Percentiles rank a stretch among this genome's conserved stretches.
phyloP scores from a whole-genome alignment of 1,140 invertebrate species.

The Drosophila tani region DNA sequence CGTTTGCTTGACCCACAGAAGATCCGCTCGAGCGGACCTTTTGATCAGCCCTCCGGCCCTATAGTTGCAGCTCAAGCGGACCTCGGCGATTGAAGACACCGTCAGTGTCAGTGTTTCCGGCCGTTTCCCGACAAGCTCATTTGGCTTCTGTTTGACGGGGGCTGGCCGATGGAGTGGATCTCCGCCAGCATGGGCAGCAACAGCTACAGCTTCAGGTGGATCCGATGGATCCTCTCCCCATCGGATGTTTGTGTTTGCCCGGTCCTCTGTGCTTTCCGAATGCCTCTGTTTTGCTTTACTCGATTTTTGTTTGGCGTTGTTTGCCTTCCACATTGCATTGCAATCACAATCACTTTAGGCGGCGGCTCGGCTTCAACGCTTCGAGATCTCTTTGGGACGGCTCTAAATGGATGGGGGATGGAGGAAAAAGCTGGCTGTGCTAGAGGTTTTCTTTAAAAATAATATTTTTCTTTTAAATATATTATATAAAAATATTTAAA shows the following conservation, averaged over 20 bases:
- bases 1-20: slow-evolving; percentile 78
- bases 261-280: slow-evolving; percentile 67
- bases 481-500: not conserved
- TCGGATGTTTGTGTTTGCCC: slow-evolving; percentile 78
- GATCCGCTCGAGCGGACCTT: slow-evolving; percentile 60
- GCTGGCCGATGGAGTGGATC: slow-evolving; percentile 30
- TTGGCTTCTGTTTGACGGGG: slow-evolving; percentile 78
- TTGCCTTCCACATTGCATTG: slow-evolving; percentile 67
- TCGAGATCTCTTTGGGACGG: slow-evolving; percentile 6
- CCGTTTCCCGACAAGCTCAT: slow-evolving; percentile 68
- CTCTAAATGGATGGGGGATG: not conserved
- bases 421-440: not conserved
- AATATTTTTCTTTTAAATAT: not conserved
- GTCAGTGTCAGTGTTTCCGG: slow-evolving; percentile 46
- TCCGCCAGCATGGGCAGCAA: slow-evolving; percentile 1
- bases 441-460: not conserved
- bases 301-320: slow-evolving; percentile 45
- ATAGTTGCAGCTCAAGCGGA: slow-evolving; percentile 75
- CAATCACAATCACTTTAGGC: slow-evolving; percentile 76
- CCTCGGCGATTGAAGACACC: slow-evolving; percentile 59
- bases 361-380: slow-evolving; percentile 48
- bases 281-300: slow-evolving; percentile 27
- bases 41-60: slow-evolving; percentile 69
- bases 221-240: slow-evolving; percentile 27
- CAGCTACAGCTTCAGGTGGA: not conserved